Conservation (phyloP, 2,113 vertebrate species). For the Sitta europaea region DNA sequence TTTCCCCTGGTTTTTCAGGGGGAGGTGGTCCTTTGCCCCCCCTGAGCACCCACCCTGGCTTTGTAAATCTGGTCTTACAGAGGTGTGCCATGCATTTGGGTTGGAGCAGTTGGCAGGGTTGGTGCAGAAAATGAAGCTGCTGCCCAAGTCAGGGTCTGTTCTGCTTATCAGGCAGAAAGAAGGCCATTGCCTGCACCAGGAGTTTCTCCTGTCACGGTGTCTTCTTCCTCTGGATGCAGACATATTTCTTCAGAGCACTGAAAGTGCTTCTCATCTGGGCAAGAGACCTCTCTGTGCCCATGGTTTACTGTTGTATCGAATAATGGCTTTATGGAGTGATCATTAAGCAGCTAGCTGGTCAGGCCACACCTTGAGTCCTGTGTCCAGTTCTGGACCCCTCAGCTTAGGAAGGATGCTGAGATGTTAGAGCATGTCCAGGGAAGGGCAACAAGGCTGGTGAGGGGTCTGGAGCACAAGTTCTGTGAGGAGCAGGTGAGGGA, state of each 20-base stretch:
- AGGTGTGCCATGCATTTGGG: fast-evolving
- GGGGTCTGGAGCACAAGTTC: neutral
- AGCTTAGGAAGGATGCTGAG: neutral
- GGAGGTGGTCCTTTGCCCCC: neutral
- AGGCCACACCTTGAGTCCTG: neutral
- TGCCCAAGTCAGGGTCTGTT: neutral
- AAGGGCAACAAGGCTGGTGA: neutral
- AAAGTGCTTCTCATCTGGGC: neutral
- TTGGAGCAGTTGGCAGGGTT: neutral
- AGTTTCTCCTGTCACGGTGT: neutral
- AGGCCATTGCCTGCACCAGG: neutral
- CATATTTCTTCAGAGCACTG: neutral
- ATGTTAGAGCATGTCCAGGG: neutral
- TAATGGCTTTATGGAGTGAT: neutral
- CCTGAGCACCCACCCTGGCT: fast-evolving
- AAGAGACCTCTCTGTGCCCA: neutral
- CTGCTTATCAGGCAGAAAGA: neutral
- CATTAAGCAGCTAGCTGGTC: neutral
- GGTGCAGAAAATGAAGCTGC: neutral
- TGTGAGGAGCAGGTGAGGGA: neutral
- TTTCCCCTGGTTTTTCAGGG: neutral
- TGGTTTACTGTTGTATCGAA: neutral
- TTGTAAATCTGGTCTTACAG: fast-evolving
- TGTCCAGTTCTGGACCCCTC: neutral
- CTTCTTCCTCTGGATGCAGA: neutral